These are phyloP conservation scores for Phoxinus dragarum DNA, from an alignment of 2,797 vertebrate genomes.

Conservation along the genomic window DNA sequence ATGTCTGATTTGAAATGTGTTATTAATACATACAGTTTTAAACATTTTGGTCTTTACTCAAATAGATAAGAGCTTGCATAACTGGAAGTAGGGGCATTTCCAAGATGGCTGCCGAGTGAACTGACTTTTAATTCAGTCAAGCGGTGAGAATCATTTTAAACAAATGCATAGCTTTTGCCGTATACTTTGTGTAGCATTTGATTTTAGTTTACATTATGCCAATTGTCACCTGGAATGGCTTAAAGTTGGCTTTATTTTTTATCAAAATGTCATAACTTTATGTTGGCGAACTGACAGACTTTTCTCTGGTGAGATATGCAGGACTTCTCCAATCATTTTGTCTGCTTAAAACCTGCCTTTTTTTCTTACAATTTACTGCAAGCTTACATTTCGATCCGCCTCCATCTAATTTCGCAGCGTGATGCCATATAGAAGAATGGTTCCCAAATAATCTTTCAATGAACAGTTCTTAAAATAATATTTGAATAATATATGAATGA, in stretches of 20 bases:
- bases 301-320: not conserved
- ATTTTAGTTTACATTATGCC: not conserved
- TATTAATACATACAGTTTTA: not conserved
- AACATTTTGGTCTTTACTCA: not conserved
- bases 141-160: not conserved
- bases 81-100: not conserved
- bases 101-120: not conserved
- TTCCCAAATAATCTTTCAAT: not conserved
- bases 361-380: no score
- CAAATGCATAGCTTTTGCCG: not conserved
- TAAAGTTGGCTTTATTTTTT: not conserved
- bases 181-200: not conserved
- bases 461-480: not conserved
- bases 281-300: not conserved
- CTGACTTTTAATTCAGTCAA: not conserved
- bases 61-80: not conserved
- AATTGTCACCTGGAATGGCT: not conserved
- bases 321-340: not conserved
- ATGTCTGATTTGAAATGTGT: not conserved
- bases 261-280: not conserved
- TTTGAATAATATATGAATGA: not conserved
- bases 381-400: not conserved
- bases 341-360: not conserved
- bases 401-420: not conserved
- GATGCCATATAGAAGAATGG: not conserved